Percentiles rank a stretch among this genome's conserved stretches.
These are phyloP conservation scores for Drosophila anomelani DNA, from an alignment of 2,888 invertebrate species.

Conservation along the genomic window DNA sequence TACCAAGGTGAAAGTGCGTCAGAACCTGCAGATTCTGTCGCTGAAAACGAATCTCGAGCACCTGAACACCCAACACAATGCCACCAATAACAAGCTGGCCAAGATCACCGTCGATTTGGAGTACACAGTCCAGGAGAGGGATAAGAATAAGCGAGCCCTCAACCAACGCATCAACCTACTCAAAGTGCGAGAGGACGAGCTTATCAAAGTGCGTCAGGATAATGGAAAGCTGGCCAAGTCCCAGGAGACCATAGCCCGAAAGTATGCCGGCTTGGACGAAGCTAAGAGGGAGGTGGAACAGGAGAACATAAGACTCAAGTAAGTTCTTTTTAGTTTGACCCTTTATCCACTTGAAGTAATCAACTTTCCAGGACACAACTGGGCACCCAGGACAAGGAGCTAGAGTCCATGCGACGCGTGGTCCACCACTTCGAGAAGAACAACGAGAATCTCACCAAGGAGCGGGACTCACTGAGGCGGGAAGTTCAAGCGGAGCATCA, in stretches of 20 bases:
- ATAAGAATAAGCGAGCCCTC: constrained; percentile 80
- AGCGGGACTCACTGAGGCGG: constrained; percentile 81
- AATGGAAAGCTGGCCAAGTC: constrained; percentile 81
- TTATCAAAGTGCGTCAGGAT: constrained; percentile 81
- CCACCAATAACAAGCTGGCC: constrained; percentile 81
- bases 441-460: constrained; percentile 80
- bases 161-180: constrained; percentile 81
- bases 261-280: constrained; percentile 78
- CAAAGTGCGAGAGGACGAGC: constrained; percentile 84
- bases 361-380: constrained; percentile 70
- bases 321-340: background rate
- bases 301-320: constrained; percentile 81
- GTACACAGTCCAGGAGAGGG: constrained; percentile 80
- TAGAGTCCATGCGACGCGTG: constrained; percentile 81
- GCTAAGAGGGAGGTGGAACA: constrained; percentile 76
- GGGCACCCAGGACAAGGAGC: constrained; percentile 82
- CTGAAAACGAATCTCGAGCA: constrained; percentile 83
- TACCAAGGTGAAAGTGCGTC: constrained; percentile 82
- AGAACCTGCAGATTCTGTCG: constrained; percentile 83
- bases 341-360: too few species aligned
- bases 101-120: constrained; percentile 83
- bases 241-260: constrained; percentile 81
- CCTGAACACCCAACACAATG: constrained; percentile 81
- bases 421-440: constrained; percentile 81
- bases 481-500: constrained; percentile 78